Conservation (phyloP, 2,888 invertebrate genomes). For the Malacosoma neustria region DNA sequence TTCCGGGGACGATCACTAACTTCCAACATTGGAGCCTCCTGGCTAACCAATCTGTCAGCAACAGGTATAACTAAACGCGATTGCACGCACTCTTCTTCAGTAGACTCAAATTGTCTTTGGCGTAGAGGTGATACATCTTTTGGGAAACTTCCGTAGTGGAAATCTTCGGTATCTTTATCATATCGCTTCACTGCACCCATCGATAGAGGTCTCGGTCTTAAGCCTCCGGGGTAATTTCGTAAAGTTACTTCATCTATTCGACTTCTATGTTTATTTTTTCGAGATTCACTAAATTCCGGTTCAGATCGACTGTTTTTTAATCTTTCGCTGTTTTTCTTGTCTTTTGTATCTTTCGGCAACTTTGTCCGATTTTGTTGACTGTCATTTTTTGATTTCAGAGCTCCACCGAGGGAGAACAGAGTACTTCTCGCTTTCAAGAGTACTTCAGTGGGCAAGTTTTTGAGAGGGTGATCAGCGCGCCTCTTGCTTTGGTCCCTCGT, state of each 20-base stretch:
- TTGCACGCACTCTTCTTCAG: constrained; percentile 55
- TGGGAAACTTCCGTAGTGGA: constrained; percentile 28
- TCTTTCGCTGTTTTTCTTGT: constrained; percentile 53
- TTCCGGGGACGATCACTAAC: constrained; percentile 81
- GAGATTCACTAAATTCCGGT: constrained; percentile 51
- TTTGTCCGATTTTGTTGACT: constrained; percentile 29
- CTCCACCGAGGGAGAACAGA: constrained; percentile 58
- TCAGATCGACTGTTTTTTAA: constrained; percentile 53
- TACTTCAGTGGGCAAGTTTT: constrained; percentile 62
- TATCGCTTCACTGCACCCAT: constrained; percentile 52
- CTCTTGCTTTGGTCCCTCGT: constrained; percentile 53
- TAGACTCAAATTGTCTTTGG: constrained; percentile 42
- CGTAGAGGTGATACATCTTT: constrained; percentile 33
- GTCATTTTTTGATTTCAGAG: constrained; percentile 57
- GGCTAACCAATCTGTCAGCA: constrained; percentile 46
- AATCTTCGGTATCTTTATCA: constrained; percentile 38
- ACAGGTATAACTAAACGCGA: constrained; percentile 56
- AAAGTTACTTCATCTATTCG: constrained; percentile 34
- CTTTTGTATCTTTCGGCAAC: constrained; percentile 55
- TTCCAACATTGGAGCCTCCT: constrained; percentile 42
- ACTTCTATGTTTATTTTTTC: constrained; percentile 45
- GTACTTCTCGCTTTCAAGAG: constrained; percentile 60
- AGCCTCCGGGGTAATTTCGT: constrained; percentile 27
- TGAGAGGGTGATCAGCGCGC: constrained; percentile 54
- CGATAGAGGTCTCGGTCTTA: constrained; percentile 50